Conservation (phyloP, 2,888 invertebrate species). For the Margaritifera margaritifera region DNA sequence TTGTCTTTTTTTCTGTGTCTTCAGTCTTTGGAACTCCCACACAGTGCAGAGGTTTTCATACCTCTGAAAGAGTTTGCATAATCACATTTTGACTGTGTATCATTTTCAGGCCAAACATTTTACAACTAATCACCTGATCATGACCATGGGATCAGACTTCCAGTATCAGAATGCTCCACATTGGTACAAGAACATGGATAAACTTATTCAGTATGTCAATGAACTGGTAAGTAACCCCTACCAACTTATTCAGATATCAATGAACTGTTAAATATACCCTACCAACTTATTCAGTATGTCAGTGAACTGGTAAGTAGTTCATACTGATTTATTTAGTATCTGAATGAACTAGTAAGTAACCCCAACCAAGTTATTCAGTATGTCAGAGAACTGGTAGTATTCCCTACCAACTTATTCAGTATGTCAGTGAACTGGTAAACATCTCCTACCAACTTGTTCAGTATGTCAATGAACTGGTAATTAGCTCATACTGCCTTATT, state of each 20-base stretch:
- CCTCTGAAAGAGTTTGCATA: too few relatives aligned
- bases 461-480: too few relatives aligned
- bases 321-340: background rate
- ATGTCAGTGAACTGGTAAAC: too few relatives aligned
- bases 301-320: slow-evolving; percentile 13
- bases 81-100: too few relatives aligned
- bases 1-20: slow-evolving; percentile 1
- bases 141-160: slow-evolving; percentile 95
- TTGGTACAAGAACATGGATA: slow-evolving; percentile 89
- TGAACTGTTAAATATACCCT: slow-evolving; percentile 19
- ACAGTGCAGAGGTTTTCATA: too few relatives aligned
- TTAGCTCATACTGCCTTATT: too few relatives aligned
- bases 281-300: background rate
- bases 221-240: slow-evolving; percentile 64
- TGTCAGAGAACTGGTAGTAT: too few relatives aligned
- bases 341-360: background rate
- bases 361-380: too few relatives aligned
- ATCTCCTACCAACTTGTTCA: too few relatives aligned
- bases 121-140: slow-evolving; percentile 80
- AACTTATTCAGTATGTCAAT: slow-evolving; percentile 85
- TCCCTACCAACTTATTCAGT: too few relatives aligned
- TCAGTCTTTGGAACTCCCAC: background rate
- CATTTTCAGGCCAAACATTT: slow-evolving; percentile 75
- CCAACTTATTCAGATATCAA: background rate
- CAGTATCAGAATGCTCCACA: slow-evolving; percentile 86